Evolutionary conservation across 2,888 invertebrate genomes (phyloP), one percentile per base, ranked within the genome.

Genomic region (Agapostemon virescens): DNA sequence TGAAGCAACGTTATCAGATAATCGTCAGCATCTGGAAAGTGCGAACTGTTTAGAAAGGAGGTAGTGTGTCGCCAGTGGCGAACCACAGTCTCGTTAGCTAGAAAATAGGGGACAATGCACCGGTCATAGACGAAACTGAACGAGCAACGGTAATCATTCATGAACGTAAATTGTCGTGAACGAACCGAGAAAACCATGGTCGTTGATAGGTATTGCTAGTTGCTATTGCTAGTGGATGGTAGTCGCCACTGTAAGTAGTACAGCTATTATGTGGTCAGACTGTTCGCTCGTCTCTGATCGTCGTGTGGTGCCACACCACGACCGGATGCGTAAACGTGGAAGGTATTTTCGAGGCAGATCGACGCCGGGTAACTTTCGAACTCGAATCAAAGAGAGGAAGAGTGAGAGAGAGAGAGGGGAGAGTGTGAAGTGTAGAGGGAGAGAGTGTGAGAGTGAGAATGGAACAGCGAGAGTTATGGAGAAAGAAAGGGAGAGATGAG

Each of bases 281-380:
- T 13, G 40, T 9, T 49, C 26, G 45, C 45, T n/a, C 61, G 40
- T 82, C 30, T 52, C 58, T 26, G 23, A 69, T 69, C 79, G 87
- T 83, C 79, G 75, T 79, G 90, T 90, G 90, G 89, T 88, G 90
- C 88, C 90, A 66, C 89, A 84, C 63, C 69, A 87, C 84, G 89
- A 75, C 74, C 63, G 72, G 69, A 84, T 61, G 64, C 61, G 83
- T 55, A 88, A 85, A 81, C 84, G 63, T 36, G n/a, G 13, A n/a
- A 49, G 83, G 75, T 67, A 83, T 82, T 49, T 68, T 36, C 69
- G 64, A 64, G 70, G 49, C 74, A 72, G 61, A 69, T 63, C 69
- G 76, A 73, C 66, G 64, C 49, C 69, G 23, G 36, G 45, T 79
- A 82, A 87, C 88, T 86, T 87, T 87, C 88, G 81, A 86, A 69